These are phyloP conservation scores for Lethrus apterus DNA, from an alignment of 1,140 invertebrate species.

Conservation along the genomic window DNA sequence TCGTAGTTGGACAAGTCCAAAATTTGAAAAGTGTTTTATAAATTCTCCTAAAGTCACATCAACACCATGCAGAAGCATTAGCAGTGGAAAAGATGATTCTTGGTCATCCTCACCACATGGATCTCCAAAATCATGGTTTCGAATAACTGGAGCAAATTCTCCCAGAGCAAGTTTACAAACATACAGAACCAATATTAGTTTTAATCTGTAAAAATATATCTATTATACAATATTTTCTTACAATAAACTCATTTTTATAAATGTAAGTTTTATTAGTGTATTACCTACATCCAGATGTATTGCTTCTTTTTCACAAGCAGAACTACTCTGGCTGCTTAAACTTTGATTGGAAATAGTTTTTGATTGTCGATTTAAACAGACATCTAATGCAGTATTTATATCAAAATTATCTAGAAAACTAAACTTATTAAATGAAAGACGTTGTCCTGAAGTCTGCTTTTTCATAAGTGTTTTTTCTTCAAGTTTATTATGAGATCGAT, in stretches of 20 bases:
- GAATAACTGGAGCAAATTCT: constrained; percentile 50
- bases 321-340: too few species aligned
- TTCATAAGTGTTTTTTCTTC: too few species aligned
- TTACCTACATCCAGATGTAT: too few species aligned
- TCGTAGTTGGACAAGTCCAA: constrained; percentile 34
- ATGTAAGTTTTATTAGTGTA: too few species aligned
- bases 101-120: constrained; percentile 5
- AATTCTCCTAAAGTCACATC: constrained; percentile 13
- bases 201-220: constrained; percentile 38
- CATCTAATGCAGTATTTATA: too few species aligned
- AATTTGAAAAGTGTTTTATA: constrained; percentile 14
- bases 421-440: too few species aligned
- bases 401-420: too few species aligned
- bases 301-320: too few species aligned
- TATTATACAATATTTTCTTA: constrained; percentile 11
- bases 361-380: too few species aligned
- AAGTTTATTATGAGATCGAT: too few species aligned
- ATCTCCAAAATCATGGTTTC: constrained; percentile 42
- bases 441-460: too few species aligned
- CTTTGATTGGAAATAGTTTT: too few species aligned
- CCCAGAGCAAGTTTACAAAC: constrained; percentile 42
- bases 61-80: constrained; percentile 1
- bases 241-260: constrained; percentile 13
- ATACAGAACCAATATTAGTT: constrained; percentile 44
- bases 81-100: constrained; percentile 3